Evolutionary conservation across 2,113 vertebrate species (phyloP), one percentile per base, ranked within the genome.

Genomic region (Chlamydotis undulata): DNA sequence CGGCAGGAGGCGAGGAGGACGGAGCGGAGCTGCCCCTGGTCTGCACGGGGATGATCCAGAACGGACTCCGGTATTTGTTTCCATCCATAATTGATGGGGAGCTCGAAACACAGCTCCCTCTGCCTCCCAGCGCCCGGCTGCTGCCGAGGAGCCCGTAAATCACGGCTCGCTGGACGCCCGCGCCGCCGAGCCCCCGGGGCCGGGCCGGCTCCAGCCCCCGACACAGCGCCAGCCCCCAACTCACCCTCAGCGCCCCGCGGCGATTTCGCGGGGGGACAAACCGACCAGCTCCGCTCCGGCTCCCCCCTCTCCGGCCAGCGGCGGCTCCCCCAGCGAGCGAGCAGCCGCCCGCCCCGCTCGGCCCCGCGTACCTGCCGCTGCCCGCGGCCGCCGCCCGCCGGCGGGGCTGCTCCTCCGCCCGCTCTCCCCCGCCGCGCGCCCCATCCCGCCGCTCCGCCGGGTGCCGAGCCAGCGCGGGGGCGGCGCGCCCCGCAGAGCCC

Each of bases 51-150:
- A 87, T 88, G 87, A 86, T 91, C 95, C 97, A 74, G 52, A 81
- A 88, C 70, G 17, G 96, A 92, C 96, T 97, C 90, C 25, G 86
- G 94, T 80, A 95, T 97, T 97, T 97, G 97, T 97, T 97, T 94
- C 97, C 96, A 97, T 98, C 97, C 94, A 96, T 97, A 98, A 97
- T 94, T 96, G 96, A 98, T 96, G 87, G 93, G 60, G 37, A 96
- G 96, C 89, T 60, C 79, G 95, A 94, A 94, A 93, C 80, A 31
- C 80, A 83, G 97, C 93, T 96, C 89, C 83, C 87, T 84, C 93
- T 85, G 69, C 88, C 94, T 93, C 94, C 85, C 93, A 75, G 93
- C 67, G 82, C 94, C 88, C 74, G 82, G 59, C 90, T n/a, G 50
- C 90, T 37, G 81, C 81, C 87, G 53, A 35, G 45, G 76, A 95